Conservation (phyloP, 1,140 invertebrate species). For the Lamellibrachia luymesi region DNA sequence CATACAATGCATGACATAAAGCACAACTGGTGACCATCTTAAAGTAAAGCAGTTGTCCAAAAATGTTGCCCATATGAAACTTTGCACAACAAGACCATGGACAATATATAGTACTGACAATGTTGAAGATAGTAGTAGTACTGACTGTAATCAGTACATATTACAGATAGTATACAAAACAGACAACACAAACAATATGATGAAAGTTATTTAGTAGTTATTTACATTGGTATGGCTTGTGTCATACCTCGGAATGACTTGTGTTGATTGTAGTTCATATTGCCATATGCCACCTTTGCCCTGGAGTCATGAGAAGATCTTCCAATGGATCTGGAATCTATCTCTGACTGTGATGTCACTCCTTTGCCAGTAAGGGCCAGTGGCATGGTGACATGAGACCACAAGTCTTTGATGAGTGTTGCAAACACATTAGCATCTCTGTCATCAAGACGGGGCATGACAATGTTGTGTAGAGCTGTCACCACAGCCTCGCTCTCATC, state of each 20-base stretch:
- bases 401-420: slow-evolving; percentile 44
- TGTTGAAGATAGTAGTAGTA: too few relatives aligned
- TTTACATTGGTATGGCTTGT: not conserved
- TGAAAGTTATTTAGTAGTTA: not conserved
- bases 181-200: too few relatives aligned
- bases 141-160: too few relatives aligned
- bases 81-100: too few relatives aligned
- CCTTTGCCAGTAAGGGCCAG: slow-evolving; percentile 34
- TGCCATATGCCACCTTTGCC: not conserved
- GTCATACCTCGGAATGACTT: slow-evolving; percentile 14
- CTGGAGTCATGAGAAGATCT: not conserved
- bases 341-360: slow-evolving; percentile 42
- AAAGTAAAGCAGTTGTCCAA: too few relatives aligned
- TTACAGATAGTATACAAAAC: too few relatives aligned
- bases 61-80: too few relatives aligned
- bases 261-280: not conserved
- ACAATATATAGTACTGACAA: too few relatives aligned
- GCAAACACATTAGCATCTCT: slow-evolving; percentile 48
- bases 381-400: slow-evolving; percentile 47
- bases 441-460: slow-evolving; percentile 46
- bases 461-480: slow-evolving; percentile 44
- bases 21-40: too few relatives aligned
- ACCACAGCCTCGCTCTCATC: slow-evolving; percentile 49
- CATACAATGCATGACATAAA: too few relatives aligned
- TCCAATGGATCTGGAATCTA: slow-evolving; percentile 19